These are phyloP conservation scores for Trogon surrucura DNA, from an alignment of 2,113 vertebrate genomes.

Conservation along the genomic window DNA sequence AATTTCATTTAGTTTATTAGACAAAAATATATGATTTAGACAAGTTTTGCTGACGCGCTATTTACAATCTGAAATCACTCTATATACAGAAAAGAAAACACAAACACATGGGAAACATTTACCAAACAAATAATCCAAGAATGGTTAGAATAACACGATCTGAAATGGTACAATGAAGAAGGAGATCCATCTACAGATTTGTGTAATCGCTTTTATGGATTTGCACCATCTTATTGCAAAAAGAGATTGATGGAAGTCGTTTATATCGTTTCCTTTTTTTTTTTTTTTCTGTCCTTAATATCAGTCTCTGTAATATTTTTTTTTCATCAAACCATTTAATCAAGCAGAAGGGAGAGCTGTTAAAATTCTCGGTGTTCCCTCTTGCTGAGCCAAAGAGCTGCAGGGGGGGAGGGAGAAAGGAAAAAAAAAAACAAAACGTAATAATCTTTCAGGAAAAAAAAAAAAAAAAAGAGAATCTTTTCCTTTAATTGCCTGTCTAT, in stretches of 20 bases:
- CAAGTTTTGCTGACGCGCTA: conserved; percentile 95
- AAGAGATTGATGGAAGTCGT: conserved; percentile 67
- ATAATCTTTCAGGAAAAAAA: conserved; percentile 33
- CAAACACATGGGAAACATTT: conserved; percentile 86
- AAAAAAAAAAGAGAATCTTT: background rate
- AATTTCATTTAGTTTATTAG: conserved; percentile 99
- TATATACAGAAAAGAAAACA: conserved; percentile 93
- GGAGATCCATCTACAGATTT: conserved; percentile 84
- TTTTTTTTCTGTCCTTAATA: conserved; percentile 60
- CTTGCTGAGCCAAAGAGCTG: conserved; percentile 94
- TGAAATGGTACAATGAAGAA: conserved; percentile 85
- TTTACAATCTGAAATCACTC: conserved; percentile 97
- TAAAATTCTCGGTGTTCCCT: conserved; percentile 93
- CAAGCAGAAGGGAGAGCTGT: conserved; percentile 94
- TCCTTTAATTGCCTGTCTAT: background rate
- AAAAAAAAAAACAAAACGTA: conserved; percentile 20
- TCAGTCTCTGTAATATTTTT: conserved; percentile 72
- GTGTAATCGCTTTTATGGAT: conserved; percentile 83
- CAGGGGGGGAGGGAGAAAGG: conserved; percentile 24
- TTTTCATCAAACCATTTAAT: conserved; percentile 74
- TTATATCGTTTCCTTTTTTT: conserved; percentile 71
- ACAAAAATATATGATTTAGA: conserved; percentile 99
- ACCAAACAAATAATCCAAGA: conserved; percentile 82
- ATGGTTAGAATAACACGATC: conserved; percentile 78
- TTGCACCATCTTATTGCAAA: conserved; percentile 83